Conservation (phyloP, 2,797 vertebrate genomes). For the Neosilurus hyrtlii region DNA sequence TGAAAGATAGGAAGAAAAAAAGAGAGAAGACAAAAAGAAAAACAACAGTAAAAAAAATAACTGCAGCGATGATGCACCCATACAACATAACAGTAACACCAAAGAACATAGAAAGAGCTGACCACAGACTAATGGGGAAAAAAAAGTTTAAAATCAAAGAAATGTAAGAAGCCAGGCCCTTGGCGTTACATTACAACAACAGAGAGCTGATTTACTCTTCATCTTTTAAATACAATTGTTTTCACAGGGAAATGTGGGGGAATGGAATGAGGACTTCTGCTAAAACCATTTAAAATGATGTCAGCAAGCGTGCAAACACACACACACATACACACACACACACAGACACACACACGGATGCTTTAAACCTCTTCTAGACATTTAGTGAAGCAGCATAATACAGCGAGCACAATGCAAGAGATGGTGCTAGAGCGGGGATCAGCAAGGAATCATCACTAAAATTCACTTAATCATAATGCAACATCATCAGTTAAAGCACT, state of each 20-base stretch:
- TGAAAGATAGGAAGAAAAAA: slow-evolving; percentile 53
- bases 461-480: slow-evolving; percentile 1
- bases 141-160: slow-evolving; percentile 49
- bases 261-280: slow-evolving; percentile 53
- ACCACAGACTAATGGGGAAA: slow-evolving; percentile 73
- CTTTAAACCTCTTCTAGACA: slow-evolving; percentile 43
- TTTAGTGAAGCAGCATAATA: slow-evolving; percentile 36
- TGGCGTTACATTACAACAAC: slow-evolving; percentile 74
- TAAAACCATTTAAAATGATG: slow-evolving; percentile 46
- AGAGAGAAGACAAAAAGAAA: slow-evolving; percentile 76
- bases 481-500: not conserved
- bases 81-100: slow-evolving; percentile 33
- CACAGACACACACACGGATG: slow-evolving; percentile 31
- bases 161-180: slow-evolving; percentile 79
- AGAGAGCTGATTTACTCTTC: slow-evolving; percentile 55
- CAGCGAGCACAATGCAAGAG: slow-evolving; percentile 40
- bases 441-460: slow-evolving; percentile 27
- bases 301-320: slow-evolving; percentile 51
- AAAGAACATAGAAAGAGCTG: slow-evolving; percentile 75
- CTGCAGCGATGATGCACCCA: slow-evolving; percentile 68
- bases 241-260: slow-evolving; percentile 14
- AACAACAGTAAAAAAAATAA: slow-evolving; percentile 82
- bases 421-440: slow-evolving; percentile 34
- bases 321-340: not conserved
- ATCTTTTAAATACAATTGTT: slow-evolving; percentile 46